Conservation (phyloP, 2,113 vertebrate species). For the Noturus placidus region DNA sequence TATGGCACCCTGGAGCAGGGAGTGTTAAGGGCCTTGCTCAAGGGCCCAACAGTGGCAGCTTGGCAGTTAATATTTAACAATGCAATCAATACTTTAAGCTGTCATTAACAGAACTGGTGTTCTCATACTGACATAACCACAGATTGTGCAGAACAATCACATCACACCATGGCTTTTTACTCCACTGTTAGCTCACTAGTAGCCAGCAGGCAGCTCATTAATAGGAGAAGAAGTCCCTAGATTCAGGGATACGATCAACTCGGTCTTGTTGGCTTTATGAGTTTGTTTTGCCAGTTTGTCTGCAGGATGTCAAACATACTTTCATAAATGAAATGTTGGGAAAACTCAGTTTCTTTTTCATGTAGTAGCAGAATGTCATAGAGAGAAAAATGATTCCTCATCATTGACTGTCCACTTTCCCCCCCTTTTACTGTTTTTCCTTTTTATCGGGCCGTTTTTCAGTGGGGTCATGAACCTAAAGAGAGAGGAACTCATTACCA, state of each 20-base stretch:
- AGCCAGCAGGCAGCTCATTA: slow-evolving; percentile 6
- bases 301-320: not conserved
- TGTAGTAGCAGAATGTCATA: not conserved
- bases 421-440: slow-evolving; percentile 30
- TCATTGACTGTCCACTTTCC: slow-evolving; percentile 13
- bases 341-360: not conserved
- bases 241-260: not conserved
- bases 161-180: not conserved
- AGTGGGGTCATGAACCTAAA: slow-evolving; percentile 41
- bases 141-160: not conserved
- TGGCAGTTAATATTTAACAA: not conserved
- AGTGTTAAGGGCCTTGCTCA: too few species aligned
- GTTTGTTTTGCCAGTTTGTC: slow-evolving; percentile 18
- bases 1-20: too few species aligned
- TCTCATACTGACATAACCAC: not conserved
- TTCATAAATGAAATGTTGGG: slow-evolving; percentile 13
- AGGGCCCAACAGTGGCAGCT: too few species aligned
- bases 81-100: not conserved
- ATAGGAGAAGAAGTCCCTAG: not conserved
- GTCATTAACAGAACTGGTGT: not conserved
- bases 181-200: not conserved
- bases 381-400: slow-evolving; percentile 15
- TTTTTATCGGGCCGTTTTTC: slow-evolving; percentile 3
- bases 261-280: not conserved
- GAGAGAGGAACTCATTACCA: slow-evolving; percentile 31